Conservation (phyloP, 2,113 vertebrate species). For the Cyanocitta stelleri region DNA sequence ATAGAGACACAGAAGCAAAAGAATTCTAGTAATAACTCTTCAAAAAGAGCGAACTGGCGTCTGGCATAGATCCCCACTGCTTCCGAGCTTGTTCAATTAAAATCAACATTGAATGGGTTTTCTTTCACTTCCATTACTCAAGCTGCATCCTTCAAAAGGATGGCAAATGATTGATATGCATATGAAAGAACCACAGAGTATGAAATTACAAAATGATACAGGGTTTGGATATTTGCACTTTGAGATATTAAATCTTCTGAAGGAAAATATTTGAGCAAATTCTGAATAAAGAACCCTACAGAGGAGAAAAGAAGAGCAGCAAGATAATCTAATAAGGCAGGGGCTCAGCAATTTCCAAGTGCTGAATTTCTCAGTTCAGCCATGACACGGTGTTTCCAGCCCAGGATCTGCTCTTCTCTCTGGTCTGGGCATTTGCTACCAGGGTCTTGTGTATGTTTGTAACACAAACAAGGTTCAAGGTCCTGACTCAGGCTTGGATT, state of each 20-base stretch:
- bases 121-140: constrained; percentile 41
- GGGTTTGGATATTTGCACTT: constrained; percentile 59
- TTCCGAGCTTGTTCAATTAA: constrained; percentile 35
- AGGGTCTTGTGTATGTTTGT: neutral
- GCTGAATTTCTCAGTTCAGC: neutral
- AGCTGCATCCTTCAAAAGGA: constrained; percentile 56
- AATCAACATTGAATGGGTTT: constrained; percentile 47
- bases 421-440: fast-evolving
- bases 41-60: neutral
- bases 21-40: neutral
- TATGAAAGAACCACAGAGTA: constrained; percentile 49
- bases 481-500: neutral
- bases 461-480: neutral
- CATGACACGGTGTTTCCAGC: fast-evolving
- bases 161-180: constrained; percentile 59
- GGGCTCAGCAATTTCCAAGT: neutral
- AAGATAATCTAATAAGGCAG: constrained; percentile 27
- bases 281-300: constrained; percentile 18
- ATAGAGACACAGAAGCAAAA: neutral
- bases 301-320: neutral
- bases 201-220: constrained; percentile 59
- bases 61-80: constrained; percentile 16
- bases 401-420: neutral
- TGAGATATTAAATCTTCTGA: constrained; percentile 49
- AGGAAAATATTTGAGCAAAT: constrained; percentile 58